Conservation (phyloP, 2,888 invertebrate genomes). For the Scelioninae gen. 1 region DNA sequence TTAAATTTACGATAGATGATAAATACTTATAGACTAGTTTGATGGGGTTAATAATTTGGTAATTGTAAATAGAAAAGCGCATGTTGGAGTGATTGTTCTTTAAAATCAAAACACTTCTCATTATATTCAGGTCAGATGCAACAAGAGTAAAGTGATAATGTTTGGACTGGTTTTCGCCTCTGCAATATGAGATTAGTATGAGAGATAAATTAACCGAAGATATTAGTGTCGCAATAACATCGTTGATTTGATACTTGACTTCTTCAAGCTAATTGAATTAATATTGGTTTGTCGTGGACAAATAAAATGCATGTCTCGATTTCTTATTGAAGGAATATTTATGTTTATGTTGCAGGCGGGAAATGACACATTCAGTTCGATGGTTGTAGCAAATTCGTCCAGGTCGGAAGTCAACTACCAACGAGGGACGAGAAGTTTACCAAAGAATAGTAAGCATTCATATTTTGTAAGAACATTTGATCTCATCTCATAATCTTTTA, state of each 20-base stretch:
- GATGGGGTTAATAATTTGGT: slow-evolving; percentile 35
- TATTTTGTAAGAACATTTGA: too few relatives aligned
- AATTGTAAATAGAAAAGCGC: slow-evolving; percentile 7
- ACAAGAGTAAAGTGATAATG: slow-evolving; percentile 38
- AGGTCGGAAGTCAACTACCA: slow-evolving; percentile 59
- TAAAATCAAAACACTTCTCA: slow-evolving; percentile 44
- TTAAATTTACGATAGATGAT: slow-evolving; percentile 26
- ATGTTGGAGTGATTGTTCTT: slow-evolving; percentile 22
- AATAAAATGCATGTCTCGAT: slow-evolving; percentile 2
- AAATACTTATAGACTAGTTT: slow-evolving; percentile 3
- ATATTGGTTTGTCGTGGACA: neutral
- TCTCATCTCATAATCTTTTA: slow-evolving; percentile 1
- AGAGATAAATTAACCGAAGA: slow-evolving; percentile 34
- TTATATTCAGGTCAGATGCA: slow-evolving; percentile 44
- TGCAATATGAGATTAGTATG: slow-evolving; percentile 37
- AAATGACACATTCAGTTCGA: slow-evolving; percentile 66
- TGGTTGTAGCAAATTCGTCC: slow-evolving; percentile 55
- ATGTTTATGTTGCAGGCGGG: slow-evolving; percentile 72
- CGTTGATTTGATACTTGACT: slow-evolving; percentile 15
- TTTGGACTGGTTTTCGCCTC: slow-evolving; percentile 47
- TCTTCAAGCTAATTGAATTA: slow-evolving; percentile 35
- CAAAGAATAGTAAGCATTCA: slow-evolving; percentile 76
- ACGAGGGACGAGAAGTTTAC: slow-evolving; percentile 67
- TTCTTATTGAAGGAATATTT: slow-evolving; percentile 18
- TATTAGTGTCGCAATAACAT: slow-evolving; percentile 41